Evolutionary conservation across 92 coral and sea anemone species (phyloP), one percentile per base, ranked within the genome.

Genomic region (Desmophyllum pertusum): DNA sequence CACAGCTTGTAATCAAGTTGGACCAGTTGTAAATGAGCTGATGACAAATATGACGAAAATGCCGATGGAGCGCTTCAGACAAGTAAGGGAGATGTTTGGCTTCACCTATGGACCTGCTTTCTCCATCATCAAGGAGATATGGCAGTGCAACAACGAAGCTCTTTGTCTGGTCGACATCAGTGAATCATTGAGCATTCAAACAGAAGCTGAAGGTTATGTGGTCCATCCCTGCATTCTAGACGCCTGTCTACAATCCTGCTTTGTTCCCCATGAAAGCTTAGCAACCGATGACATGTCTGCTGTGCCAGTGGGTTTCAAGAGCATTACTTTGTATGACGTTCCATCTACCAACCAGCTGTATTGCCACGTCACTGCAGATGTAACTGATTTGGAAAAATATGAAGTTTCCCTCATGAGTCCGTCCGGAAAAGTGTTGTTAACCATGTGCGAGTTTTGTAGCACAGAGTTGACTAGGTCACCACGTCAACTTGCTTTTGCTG

Each of bases 181-280:
- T 21, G 86, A 75, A 9, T 57, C 75, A 4, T 35, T 37, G 4
- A 15, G 13, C 33, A 43, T 80, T 77, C 80, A 61, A 37, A 4
- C 53, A 1, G 94, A 95, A 70, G 77, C 78, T 55, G 72, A 67
- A 15, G n/a, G 61, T 68, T 95, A 95, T 55, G 85, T 95, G 15
- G 76, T 93, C n/a, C 98, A 95, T 72, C 98, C 98, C 1, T 89
- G 97, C 13, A 81, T 95, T 30, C 76, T 95, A 42, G 98, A 95
- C 74, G 95, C 98, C 3, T 95, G 98, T 48, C 87, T 95, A 23
- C 98, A 95, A 85, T 91, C 89, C 36, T 87, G 94, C 76, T 89
- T 80, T 39, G 53, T 92, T n/a, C 87, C 88, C 18, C 46, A 75
- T 37, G 77, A 62, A 21, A 52, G 0, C 35, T 70, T 29, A 3